Evolutionary conservation across 2,113 vertebrate genomes (phyloP).

Genomic region (Nyctibius bracteatus): DNA sequence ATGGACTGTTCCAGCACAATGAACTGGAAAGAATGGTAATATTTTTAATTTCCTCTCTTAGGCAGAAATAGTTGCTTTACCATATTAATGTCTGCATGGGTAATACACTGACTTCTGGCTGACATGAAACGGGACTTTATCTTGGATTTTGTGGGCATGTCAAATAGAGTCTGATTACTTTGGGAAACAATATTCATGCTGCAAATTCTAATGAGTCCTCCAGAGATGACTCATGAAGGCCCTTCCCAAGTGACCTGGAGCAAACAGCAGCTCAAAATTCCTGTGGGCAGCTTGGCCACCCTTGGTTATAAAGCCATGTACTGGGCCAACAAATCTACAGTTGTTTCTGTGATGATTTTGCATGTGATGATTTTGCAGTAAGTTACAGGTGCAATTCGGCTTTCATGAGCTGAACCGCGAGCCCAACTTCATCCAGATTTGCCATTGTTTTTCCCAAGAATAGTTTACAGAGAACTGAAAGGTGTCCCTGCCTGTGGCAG

Average conservation of each 20-base stretch:
- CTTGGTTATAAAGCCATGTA: neutral
- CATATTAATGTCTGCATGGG: neutral
- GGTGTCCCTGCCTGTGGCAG: no score
- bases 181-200: neutral
- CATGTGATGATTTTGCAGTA: neutral
- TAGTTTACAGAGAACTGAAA: neutral
- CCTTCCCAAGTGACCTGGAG: neutral
- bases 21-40: slow-evolving; percentile 56
- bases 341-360: no score
- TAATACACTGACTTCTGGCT: neutral
- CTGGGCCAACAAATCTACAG: neutral
- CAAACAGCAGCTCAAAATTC: neutral
- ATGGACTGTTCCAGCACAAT: slow-evolving; percentile 55
- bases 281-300: neutral
- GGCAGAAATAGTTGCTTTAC: slow-evolving; percentile 32
- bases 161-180: neutral
- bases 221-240: neutral
- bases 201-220: slow-evolving; percentile 3
- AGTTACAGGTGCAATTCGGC: neutral
- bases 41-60: slow-evolving; percentile 66
- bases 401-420: neutral
- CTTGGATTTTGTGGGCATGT: neutral
- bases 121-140: neutral
- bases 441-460: neutral
- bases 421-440: neutral